Percentiles rank a stretch among this genome's conserved stretches.
Conservation (phyloP, 2,797 vertebrate species). For the Balearica regulorum region DNA sequence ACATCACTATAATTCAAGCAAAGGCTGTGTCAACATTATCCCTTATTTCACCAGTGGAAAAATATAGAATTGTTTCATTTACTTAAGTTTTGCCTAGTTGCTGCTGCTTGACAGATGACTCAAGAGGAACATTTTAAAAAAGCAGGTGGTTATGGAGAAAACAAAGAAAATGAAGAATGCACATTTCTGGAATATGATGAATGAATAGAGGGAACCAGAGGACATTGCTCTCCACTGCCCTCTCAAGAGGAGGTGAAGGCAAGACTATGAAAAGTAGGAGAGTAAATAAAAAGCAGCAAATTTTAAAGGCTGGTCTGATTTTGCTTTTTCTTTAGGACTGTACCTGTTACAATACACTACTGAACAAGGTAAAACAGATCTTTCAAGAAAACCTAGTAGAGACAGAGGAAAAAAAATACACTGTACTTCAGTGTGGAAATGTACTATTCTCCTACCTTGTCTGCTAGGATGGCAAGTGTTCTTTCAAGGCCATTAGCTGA, state of each 20-base stretch:
- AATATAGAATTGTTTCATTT: neutral
- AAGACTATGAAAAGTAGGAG: neutral
- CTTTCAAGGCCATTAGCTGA: slow-evolving; percentile 93
- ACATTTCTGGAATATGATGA: neutral
- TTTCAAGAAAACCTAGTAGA: neutral
- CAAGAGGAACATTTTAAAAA: neutral
- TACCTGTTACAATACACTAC: neutral
- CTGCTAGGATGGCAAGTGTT: slow-evolving; percentile 91
- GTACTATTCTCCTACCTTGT: slow-evolving; percentile 82
- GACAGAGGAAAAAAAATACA: neutral
- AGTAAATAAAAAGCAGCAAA: neutral
- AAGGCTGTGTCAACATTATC: neutral
- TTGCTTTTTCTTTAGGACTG: neutral
- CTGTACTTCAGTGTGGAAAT: neutral
- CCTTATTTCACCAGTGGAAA: neutral
- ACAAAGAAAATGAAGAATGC: neutral
- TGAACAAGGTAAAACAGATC: neutral
- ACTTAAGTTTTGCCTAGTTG: neutral
- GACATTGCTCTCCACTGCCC: neutral
- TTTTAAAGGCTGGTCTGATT: neutral
- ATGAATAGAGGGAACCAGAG: neutral
- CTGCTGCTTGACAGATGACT: neutral
- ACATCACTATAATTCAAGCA: neutral
- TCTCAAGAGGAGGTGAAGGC: neutral
- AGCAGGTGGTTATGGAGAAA: neutral